phyloP scores from a whole-genome alignment of 1,140 invertebrate species.

The Batillaria attramentaria region DNA sequence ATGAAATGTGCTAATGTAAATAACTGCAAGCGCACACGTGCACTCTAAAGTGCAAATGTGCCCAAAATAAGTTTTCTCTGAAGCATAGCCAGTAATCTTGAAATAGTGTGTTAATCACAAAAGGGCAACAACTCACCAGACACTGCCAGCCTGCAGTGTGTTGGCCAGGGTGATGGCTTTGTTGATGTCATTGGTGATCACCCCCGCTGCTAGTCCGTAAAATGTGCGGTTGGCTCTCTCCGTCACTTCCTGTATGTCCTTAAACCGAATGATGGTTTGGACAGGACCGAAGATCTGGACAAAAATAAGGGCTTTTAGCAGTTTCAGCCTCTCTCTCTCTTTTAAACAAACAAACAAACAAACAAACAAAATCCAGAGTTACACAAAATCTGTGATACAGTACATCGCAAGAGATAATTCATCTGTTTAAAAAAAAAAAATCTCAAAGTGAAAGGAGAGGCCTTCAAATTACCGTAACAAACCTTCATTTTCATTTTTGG shows the following conservation, averaged over 20 bases:
- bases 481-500: too few relatives aligned
- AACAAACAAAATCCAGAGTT: too few relatives aligned
- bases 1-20: too few relatives aligned
- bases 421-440: background rate
- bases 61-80: too few relatives aligned
- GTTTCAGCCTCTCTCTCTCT: too few relatives aligned
- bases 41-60: too few relatives aligned
- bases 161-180: conserved; percentile 72
- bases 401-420: too few relatives aligned
- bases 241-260: conserved; percentile 88
- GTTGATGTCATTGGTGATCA: conserved; percentile 90
- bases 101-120: background rate
- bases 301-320: background rate
- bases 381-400: too few relatives aligned
- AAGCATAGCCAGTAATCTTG: background rate
- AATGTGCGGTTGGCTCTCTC: conserved; percentile 88
- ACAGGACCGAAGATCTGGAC: conserved; percentile 93
- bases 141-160: conserved; percentile 84
- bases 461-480: too few relatives aligned
- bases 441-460: too few relatives aligned
- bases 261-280: conserved; percentile 90
- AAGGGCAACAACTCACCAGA: conserved; percentile 78
- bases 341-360: too few relatives aligned
- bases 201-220: conserved; percentile 90
- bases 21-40: too few relatives aligned